Percentiles rank a stretch among this genome's conserved stretches.
Evolutionary conservation across 2,113 vertebrate species (phyloP).

Genomic region (human): DNA sequence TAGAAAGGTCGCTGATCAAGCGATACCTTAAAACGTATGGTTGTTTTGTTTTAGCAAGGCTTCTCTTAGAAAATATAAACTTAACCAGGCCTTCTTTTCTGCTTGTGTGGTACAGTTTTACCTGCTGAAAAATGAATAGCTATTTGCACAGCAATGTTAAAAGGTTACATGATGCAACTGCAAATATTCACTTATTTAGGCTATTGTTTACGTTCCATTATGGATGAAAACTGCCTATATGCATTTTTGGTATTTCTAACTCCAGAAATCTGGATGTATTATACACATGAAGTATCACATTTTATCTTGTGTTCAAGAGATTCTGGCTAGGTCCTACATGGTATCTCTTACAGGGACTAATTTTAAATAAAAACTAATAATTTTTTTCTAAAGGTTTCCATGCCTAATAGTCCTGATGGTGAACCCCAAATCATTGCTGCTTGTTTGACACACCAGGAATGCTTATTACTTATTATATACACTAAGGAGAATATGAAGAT

Average conservation of each 20-base stretch:
- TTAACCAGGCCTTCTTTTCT: not conserved
- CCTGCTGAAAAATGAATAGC: conserved; percentile 1
- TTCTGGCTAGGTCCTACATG: not conserved
- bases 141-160: not conserved
- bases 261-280: not conserved
- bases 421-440: not conserved
- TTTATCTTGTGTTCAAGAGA: not conserved
- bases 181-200: not conserved
- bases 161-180: conserved; percentile 4
- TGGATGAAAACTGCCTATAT: not conserved
- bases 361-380: conserved; percentile 5
- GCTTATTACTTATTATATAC: not conserved
- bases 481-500: not conserved
- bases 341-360: not conserved
- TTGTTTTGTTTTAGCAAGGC: not conserved
- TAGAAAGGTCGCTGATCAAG: not conserved
- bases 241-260: conserved; percentile 1
- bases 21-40: not conserved
- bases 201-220: not conserved
- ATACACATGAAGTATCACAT: not conserved
- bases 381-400: not conserved
- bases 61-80: not conserved
- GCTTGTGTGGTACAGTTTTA: not conserved
- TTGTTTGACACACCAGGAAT: not conserved
- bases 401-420: not conserved